Base-by-base conservation (phyloP, 2,888 invertebrate genomes). In the Nycteola revayana region DNA sequence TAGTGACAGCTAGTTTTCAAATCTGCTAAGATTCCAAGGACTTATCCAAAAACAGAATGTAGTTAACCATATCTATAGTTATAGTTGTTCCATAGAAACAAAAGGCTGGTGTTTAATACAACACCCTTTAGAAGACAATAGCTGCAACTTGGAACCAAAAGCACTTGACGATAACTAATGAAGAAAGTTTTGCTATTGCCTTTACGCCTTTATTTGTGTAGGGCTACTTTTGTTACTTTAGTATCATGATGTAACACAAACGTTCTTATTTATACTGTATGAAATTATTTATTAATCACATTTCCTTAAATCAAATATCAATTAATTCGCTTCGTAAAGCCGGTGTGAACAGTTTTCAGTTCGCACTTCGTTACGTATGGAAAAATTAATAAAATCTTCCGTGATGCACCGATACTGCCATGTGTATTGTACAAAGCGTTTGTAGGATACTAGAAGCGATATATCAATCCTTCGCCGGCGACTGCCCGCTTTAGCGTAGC, bases 171-270 rank as follows among this genome's bases (percentile, higher is more conserved):
- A 65, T 70, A 71, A 69, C 65, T 73, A 73, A 75, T 75, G 74
- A 79, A 79, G 61, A 73, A 82, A 82, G 75, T 82, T 81, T 64
- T 49, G 48, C 60, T 60, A 66, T 71, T 60, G 61, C 60, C 58
- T 56, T 58, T 51, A 52, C 42, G 40, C 58, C 49, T 56, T 14
- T 67, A 69, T 74, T 75, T 36, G 67, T 71, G 74, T 65, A 56
- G 66, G 51, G 70, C 72, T 48, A 40, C 52, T 58, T 51, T 54
- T 47, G 21, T 31, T 30, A 28, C 30, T 18, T n/a, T 2, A 32
- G 2, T 14, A 17, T 27, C 23, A 5, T 17, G 14, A 11, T 9
- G 8, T n/a, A 1, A 9, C n/a, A 11, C 9, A 3, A 9, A 22
- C n/a, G n/a, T n/a, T n/a, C n/a, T n/a, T n/a, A n/a, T n/a, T 8